Evolutionary conservation across 2,888 invertebrate species (phyloP), one percentile per base, ranked within the genome.

Genomic region (Nemoura dubitans): DNA sequence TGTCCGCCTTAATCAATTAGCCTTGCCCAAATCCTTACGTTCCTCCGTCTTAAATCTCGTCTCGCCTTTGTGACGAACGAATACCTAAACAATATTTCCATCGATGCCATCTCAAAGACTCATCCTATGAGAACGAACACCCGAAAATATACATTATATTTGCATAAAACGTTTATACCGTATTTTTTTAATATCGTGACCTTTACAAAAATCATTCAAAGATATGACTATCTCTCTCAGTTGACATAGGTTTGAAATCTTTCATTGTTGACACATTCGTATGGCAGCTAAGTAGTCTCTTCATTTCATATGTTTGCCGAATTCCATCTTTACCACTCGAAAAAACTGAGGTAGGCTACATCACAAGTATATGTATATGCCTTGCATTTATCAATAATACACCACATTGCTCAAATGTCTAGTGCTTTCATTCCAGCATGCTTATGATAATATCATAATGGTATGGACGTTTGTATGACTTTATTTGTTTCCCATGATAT

Each of bases 191-290:
- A 59, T 59, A 59, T 59, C 59, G 14, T 21, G 59, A 59, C 59
- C 28, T 78, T 78, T 78, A 5, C 27, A 26, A 78, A 25, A 78
- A 78, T 78, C 78, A 78, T 26, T 26, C 14, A 78, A 59, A 78
- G 78, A 25, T 21, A 10, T 26, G 78, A 78, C 26, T 16, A 3
- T 16, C 6, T 76, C 5, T n/a, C 21, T 27, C 10, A 27, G 78
- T 78, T 78, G 78, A 78, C 78, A 78, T 78, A 78, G 78, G 78
- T 26, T 78, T 78, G n/a, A 78, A 78, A 78, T 78, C 7, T 78
- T n/a, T 78, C 26, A 78, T 78, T 78, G 78, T 78, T 78, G 78
- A 78, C 28, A 78, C 28, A 78, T 26, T 78, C 27, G 78, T 78
- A 59, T 78, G 78, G 78, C 27, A 26, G 26, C 3, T 27, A 78